A percentile compares a stretch with the other conserved stretches of the same genome.
Evolutionary conservation across 2,113 vertebrate genomes (phyloP).

Genomic region (Laterallus jamaicensis): DNA sequence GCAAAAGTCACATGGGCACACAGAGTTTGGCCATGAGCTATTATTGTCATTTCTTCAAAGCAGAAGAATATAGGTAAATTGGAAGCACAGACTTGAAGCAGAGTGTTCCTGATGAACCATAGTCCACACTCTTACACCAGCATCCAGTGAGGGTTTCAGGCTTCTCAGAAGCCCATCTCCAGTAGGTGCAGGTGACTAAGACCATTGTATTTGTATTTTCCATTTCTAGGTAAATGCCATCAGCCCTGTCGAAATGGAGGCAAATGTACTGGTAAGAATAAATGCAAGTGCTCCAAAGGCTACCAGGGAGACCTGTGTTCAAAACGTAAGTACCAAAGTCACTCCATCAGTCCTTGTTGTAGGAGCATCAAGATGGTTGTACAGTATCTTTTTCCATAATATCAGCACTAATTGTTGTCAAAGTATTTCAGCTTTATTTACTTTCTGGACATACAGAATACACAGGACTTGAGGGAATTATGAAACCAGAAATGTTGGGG

Average conservation of each 20-base stretch:
- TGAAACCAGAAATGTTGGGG: not conserved
- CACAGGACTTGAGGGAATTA: not conserved
- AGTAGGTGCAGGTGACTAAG: not conserved
- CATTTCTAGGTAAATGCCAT: conserved; percentile 83
- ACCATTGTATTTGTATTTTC: not conserved
- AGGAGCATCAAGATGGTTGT: not conserved
- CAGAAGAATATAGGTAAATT: not conserved
- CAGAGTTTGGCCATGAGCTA: accelerated
- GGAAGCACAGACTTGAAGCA: not conserved
- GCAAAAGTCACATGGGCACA: not conserved
- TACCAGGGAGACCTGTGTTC: conserved; percentile 90
- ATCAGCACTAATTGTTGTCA: not conserved
- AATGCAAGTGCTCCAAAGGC: conserved; percentile 90
- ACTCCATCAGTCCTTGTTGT: not conserved
- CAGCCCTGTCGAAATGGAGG: conserved; percentile 88
- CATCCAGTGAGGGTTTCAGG: not conserved
- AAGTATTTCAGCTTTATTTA: not conserved
- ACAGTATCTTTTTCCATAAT: not conserved
- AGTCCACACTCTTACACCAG: not conserved
- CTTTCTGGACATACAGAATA: not conserved
- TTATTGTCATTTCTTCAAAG: not conserved
- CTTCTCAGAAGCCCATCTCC: not conserved
- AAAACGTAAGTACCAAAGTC: conserved; percentile 79
- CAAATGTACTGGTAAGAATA: conserved; percentile 89
- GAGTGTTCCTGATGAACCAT: not conserved